phyloP scores from a whole-genome alignment of 2,113 vertebrate species.

The Cavia aperea region DNA sequence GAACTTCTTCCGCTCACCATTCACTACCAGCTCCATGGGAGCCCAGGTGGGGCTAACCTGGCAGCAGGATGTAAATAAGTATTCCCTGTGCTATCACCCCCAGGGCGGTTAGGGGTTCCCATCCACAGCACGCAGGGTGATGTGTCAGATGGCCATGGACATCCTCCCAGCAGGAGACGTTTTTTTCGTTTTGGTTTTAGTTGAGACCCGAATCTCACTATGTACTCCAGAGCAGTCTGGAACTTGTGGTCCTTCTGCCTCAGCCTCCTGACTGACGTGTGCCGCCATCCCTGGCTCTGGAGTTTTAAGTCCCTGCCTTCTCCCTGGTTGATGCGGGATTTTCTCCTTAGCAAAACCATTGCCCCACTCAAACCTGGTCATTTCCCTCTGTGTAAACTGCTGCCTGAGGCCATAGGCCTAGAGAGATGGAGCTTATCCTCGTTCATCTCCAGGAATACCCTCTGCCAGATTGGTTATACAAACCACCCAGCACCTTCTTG shows the following conservation, averaged over 20 bases:
- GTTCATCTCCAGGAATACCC: background rate
- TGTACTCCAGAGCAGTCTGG: background rate
- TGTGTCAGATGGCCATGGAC: background rate
- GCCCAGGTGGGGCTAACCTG: constrained; percentile 82
- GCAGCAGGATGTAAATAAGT: background rate
- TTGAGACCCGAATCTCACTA: background rate
- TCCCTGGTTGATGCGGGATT: background rate
- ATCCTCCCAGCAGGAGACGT: too few species aligned
- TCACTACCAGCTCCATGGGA: constrained; percentile 71
- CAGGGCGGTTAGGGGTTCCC: background rate
- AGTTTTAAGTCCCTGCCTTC: background rate
- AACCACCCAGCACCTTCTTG: background rate
- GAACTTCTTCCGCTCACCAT: constrained; percentile 72
- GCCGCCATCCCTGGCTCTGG: background rate
- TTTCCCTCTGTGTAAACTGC: background rate
- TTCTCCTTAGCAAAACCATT: background rate
- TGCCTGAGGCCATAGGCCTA: too few species aligned
- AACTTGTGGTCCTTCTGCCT: background rate
- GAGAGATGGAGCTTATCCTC: background rate
- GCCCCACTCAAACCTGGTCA: background rate
- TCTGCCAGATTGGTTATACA: background rate
- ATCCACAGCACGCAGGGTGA: background rate
- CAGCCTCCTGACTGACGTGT: background rate
- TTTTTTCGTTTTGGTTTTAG: background rate
- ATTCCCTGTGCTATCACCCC: too few species aligned